A percentile compares a stretch with the other conserved stretches of the same genome.
These are phyloP conservation scores for Delphinus delphis DNA, from an alignment of 2,113 vertebrate species.

Conservation along the genomic window DNA sequence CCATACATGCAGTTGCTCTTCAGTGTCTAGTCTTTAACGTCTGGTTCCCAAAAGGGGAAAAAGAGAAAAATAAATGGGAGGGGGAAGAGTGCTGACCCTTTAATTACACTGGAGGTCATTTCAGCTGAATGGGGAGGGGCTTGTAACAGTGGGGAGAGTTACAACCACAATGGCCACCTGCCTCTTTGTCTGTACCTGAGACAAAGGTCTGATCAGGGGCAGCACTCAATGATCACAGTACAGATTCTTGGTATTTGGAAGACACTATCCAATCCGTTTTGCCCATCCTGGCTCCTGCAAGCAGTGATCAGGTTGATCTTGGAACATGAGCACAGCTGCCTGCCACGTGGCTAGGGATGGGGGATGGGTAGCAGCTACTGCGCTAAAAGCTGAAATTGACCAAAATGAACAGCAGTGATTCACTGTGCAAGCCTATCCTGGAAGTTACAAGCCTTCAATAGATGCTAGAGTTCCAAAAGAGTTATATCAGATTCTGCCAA, in stretches of 20 bases:
- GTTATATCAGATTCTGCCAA: neutral
- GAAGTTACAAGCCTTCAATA: neutral
- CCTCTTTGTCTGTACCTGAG: neutral
- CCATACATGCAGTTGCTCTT: neutral
- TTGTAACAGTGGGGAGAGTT: neutral
- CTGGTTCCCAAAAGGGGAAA: neutral
- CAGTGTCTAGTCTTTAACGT: neutral
- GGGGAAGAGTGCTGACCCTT: neutral
- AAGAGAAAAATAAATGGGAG: neutral
- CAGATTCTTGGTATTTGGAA: neutral
- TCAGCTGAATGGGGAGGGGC: neutral
- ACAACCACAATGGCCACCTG: neutral
- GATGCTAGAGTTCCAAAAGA: neutral
- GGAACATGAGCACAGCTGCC: neutral
- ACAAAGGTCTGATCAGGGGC: neutral
- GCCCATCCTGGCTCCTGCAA: neutral
- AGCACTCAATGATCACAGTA: neutral
- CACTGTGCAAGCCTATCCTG: neutral
- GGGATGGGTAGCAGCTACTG: neutral
- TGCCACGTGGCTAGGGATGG: neutral
- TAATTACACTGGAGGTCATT: neutral
- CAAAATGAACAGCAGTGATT: neutral
- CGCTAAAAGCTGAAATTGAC: neutral
- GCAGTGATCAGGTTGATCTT: neutral
- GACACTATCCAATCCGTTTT: neutral